Percentiles rank a stretch among this genome's conserved stretches.
Conservation (phyloP, 2,888 invertebrate species). For the Ctena decussata region DNA sequence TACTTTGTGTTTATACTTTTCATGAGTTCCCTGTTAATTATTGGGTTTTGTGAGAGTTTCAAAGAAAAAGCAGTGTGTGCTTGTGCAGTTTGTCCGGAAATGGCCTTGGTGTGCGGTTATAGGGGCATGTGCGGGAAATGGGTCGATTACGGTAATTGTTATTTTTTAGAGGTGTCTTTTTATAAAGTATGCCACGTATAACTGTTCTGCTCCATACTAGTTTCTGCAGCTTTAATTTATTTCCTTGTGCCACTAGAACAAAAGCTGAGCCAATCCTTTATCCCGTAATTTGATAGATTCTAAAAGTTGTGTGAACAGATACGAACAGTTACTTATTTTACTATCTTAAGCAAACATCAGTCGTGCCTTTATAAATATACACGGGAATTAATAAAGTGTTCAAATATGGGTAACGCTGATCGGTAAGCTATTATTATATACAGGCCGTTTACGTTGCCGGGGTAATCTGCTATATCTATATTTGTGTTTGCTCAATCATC, state of each 20-base stretch:
- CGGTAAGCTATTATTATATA: slow-evolving; percentile 26
- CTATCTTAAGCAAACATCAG: slow-evolving; percentile 5
- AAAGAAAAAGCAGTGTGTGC: too few species aligned
- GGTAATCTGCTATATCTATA: slow-evolving; percentile 66
- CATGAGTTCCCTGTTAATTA: too few species aligned
- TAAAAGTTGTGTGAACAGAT: not conserved
- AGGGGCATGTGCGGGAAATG: too few species aligned
- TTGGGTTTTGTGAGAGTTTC: too few species aligned
- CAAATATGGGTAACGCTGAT: not conserved
- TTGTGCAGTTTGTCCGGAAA: too few species aligned
- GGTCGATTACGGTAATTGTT: too few species aligned
- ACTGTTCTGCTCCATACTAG: too few species aligned
- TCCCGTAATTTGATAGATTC: not conserved
- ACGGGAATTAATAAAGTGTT: slow-evolving; percentile 3
- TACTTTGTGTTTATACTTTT: too few species aligned
- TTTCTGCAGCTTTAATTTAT: not conserved
- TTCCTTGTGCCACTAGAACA: not conserved
- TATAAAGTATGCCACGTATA: too few species aligned
- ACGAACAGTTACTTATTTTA: slow-evolving; percentile 2
- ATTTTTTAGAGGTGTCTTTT: too few species aligned
- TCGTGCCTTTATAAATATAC: not conserved
- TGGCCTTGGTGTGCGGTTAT: too few species aligned
- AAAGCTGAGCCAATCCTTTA: too few species aligned
- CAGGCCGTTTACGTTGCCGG: slow-evolving; percentile 48
- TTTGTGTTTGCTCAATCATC: slow-evolving; percentile 67